phyloP scores from a whole-genome alignment of 35 echinoderm and acorn worm genomes.

The Holothuria glaberrima region DNA sequence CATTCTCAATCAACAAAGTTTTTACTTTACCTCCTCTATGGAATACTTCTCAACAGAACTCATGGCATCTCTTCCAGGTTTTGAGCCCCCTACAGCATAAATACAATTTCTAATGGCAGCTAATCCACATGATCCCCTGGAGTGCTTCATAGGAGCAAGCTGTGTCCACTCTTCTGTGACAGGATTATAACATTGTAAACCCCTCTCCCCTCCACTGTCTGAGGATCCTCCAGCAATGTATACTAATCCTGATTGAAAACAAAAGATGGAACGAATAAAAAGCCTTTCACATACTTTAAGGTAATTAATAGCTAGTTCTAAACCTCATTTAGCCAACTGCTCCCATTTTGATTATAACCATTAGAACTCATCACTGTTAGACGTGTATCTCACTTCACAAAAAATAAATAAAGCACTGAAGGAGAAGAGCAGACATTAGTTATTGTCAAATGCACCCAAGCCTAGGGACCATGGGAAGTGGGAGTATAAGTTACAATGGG shows the following conservation, averaged over 20 bases:
- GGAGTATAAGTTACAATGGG: too few relatives aligned
- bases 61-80: conserved; percentile 69
- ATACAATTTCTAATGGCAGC: conserved; percentile 70
- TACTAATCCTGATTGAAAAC: conserved; percentile 64
- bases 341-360: too few relatives aligned
- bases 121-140: conserved; percentile 65
- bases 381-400: too few relatives aligned
- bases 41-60: conserved; percentile 82
- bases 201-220: conserved; percentile 56
- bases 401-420: too few relatives aligned
- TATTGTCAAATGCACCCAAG: too few relatives aligned
- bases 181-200: conserved; percentile 83
- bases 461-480: too few relatives aligned
- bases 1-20: too few relatives aligned
- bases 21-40: conserved; percentile 64
- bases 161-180: conserved; percentile 88
- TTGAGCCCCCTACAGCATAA: conserved; percentile 90
- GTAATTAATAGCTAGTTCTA: not conserved
- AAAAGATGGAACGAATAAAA: not conserved
- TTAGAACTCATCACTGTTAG: too few relatives aligned
- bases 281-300: not conserved
- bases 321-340: too few relatives aligned
- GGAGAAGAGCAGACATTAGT: too few relatives aligned
- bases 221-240: conserved; percentile 79
- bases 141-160: conserved; percentile 79